Evolutionary conservation across 2,888 invertebrate species (phyloP).

Genomic region (Ectemnius lituratus): DNA sequence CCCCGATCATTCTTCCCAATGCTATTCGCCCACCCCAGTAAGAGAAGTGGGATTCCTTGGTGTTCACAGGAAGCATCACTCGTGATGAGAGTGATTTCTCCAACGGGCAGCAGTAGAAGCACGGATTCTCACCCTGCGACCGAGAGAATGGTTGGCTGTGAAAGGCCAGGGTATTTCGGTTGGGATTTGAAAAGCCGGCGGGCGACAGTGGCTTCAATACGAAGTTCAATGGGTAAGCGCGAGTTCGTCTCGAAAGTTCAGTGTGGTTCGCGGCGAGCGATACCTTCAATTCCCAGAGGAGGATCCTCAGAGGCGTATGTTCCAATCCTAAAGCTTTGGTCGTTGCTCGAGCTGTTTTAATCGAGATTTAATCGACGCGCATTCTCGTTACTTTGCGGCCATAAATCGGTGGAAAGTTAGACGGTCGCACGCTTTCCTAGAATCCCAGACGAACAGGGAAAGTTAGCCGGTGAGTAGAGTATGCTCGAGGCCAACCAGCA

Average conservation of each 20-base stretch:
- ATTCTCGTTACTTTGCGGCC: slow-evolving; percentile 6
- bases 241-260: slow-evolving; percentile 2
- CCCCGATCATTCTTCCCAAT: slow-evolving; percentile 5
- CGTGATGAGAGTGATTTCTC: slow-evolving; percentile 1
- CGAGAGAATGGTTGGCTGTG: too few relatives aligned
- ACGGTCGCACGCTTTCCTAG: background rate
- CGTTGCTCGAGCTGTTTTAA: background rate
- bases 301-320: background rate
- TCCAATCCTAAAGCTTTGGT: background rate
- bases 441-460: background rate
- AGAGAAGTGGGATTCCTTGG: background rate
- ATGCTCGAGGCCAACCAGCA: background rate
- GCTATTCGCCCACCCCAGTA: background rate
- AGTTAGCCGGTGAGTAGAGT: background rate
- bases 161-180: too few relatives aligned
- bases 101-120: background rate
- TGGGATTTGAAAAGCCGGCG: background rate
- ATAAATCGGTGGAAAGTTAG: slow-evolving; percentile 4
- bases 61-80: background rate
- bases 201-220: background rate
- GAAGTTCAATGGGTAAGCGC: background rate
- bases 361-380: slow-evolving; percentile 6
- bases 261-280: background rate
- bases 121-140: too few relatives aligned
- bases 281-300: slow-evolving; percentile 1